Evolutionary conservation across 2,113 vertebrate genomes (phyloP).

Genomic region (Melanocharis versteri): DNA sequence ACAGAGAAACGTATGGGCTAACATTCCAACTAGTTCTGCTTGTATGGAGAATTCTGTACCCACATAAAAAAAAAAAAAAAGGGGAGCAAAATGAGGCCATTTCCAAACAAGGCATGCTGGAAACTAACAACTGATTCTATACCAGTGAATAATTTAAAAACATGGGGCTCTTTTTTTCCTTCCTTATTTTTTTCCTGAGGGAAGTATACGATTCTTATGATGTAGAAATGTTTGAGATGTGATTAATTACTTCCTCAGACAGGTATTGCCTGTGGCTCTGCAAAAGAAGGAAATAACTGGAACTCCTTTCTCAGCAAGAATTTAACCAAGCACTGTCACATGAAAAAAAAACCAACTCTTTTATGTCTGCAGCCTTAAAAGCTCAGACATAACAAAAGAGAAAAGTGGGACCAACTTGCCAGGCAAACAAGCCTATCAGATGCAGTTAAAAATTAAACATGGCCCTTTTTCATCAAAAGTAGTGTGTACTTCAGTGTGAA

Average conservation of each 20-base stretch:
- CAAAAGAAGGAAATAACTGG: background rate
- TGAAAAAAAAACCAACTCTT: background rate
- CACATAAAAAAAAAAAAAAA: background rate
- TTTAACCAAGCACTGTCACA: background rate
- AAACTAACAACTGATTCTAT: background rate
- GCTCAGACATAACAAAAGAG: background rate
- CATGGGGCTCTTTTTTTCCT: background rate
- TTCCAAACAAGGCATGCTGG: background rate
- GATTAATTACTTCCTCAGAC: slow-evolving; percentile 41
- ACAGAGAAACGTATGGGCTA: background rate
- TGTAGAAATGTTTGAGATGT: background rate
- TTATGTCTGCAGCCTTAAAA: background rate
- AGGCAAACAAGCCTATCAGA: background rate
- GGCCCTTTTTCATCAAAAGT: background rate
- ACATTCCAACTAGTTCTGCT: background rate
- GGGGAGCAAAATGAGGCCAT: background rate
- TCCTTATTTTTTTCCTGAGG: background rate
- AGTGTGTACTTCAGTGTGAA: background rate
- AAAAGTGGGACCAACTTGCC: background rate
- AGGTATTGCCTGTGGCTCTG: slow-evolving; percentile 7
- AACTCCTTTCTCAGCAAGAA: background rate
- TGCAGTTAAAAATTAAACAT: background rate
- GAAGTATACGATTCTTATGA: background rate
- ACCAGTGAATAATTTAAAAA: background rate
- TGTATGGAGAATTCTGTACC: background rate